These are phyloP conservation scores for Tillus elongatus DNA, from an alignment of 2,888 invertebrate genomes.

Conservation along the genomic window DNA sequence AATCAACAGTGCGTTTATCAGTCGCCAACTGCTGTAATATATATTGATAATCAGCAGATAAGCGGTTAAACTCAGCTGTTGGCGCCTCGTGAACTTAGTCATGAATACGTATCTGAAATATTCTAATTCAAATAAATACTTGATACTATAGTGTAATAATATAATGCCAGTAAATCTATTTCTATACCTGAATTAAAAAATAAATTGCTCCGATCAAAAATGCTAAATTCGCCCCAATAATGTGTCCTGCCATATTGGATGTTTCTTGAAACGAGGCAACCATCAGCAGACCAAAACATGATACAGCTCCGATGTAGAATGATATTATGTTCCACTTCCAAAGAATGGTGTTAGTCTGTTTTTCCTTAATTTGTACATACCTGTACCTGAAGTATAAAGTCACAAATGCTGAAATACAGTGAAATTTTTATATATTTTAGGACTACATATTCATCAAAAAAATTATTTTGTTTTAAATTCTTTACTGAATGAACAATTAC, in stretches of 20 bases:
- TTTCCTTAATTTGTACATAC: not conserved
- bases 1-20: too few relatives aligned
- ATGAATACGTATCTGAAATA: too few relatives aligned
- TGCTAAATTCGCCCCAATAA: not conserved
- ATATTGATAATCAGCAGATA: too few relatives aligned
- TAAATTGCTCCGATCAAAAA: not conserved
- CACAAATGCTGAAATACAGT: not conserved
- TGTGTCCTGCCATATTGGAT: not conserved
- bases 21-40: too few relatives aligned
- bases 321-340: conserved; percentile 3
- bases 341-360: not conserved
- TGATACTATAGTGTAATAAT: too few relatives aligned
- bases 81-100: too few relatives aligned
- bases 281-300: not conserved
- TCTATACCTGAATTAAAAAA: not conserved
- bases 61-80: too few relatives aligned
- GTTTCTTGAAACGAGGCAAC: not conserved
- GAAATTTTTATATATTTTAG: too few relatives aligned
- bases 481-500: not conserved
- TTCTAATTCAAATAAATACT: too few relatives aligned
- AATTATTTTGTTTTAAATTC: not conserved
- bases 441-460: too few relatives aligned
- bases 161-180: too few relatives aligned
- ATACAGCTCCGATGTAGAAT: not conserved
- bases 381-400: not conserved